phyloP scores from a whole-genome alignment of 2,888 invertebrate species.

The Octonoba sinensis region DNA sequence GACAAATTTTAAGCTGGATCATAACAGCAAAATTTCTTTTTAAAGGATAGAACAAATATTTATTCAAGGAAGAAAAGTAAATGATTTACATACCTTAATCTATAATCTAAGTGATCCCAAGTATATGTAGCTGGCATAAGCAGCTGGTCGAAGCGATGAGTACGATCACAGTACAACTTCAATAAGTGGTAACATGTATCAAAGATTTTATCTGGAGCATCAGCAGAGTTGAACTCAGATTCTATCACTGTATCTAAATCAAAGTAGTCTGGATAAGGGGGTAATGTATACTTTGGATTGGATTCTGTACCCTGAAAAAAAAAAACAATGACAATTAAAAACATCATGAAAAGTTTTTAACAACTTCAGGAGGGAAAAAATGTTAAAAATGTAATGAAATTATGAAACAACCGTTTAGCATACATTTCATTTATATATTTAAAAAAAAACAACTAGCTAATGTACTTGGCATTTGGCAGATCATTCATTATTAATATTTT shows the following conservation, averaged over 20 bases:
- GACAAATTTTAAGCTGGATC: background rate
- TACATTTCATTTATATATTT: no score
- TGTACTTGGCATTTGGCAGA: no score
- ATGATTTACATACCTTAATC: slow-evolving; percentile 72
- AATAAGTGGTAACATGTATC: slow-evolving; percentile 88
- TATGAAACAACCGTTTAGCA: background rate
- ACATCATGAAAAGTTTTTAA: background rate
- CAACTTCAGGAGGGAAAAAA: slow-evolving; percentile 66
- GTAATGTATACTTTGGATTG: slow-evolving; percentile 68
- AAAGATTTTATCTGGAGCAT: slow-evolving; percentile 66
- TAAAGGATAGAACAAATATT: no score
- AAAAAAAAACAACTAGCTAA: no score
- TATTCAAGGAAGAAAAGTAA: no score
- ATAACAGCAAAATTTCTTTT: no score
- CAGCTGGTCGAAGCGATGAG: slow-evolving; percentile 76
- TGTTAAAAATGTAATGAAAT: background rate
- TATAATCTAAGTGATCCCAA: slow-evolving; percentile 84
- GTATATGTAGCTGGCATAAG: slow-evolving; percentile 84
- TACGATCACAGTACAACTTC: slow-evolving; percentile 78
- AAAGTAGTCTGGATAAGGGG: slow-evolving; percentile 70
- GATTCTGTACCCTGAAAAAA: slow-evolving; percentile 66
- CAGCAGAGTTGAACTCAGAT: slow-evolving; percentile 5
- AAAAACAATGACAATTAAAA: background rate
- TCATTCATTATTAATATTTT: no score
- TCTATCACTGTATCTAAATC: slow-evolving; percentile 5